Evolutionary conservation across 2,888 invertebrate species (phyloP), one percentile per base, ranked within the genome.

Genomic region (Protophormia terraenovae): DNA sequence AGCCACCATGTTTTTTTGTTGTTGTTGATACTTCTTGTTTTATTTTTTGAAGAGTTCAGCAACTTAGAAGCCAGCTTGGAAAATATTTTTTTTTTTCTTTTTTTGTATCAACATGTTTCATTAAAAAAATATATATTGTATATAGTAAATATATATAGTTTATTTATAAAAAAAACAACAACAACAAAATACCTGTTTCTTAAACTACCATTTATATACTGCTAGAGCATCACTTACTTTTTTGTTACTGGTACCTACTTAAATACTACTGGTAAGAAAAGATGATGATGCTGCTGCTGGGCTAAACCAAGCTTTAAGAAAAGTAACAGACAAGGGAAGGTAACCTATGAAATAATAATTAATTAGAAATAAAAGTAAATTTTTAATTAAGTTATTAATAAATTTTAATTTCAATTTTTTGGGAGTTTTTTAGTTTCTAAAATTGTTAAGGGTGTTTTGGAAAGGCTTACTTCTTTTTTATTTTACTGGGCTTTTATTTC

Each of bases 121-220:
- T 77, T 83, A 71, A 83, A 66, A 69, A 64, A 62, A 53, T 60
- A 19, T 71, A 53, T 45, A 38, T 24, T 35, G 14, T 50, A 53
- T 66, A 35, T 29, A 47, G 27, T 35, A n/a, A 6, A 41, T 50
- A 24, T 27, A 60, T 10, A 19, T 60, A 12, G 19, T 66, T 27
- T 32, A 47, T 50, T 24, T n/a, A 8, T 12, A 60, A 29, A 35
- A 5, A 55, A 32, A 41, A 71, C 62, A 47, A 27, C n/a, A n/a
- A n/a, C n/a, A n/a, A n/a, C n/a, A n/a, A 38, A 77, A 83, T 83
- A 83, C 82, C 76, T 83, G 82, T 83, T 83, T 77, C 55, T 14
- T 64, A 64, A 83, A 77, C 82, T 77, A 77, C 82, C 72, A 73
- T 73, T 80, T 76, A 76, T 64, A 75, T 81, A 76, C 69, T 71